Evolutionary conservation across 2,888 invertebrate species (phyloP).

Genomic region (Catocala sponsa): DNA sequence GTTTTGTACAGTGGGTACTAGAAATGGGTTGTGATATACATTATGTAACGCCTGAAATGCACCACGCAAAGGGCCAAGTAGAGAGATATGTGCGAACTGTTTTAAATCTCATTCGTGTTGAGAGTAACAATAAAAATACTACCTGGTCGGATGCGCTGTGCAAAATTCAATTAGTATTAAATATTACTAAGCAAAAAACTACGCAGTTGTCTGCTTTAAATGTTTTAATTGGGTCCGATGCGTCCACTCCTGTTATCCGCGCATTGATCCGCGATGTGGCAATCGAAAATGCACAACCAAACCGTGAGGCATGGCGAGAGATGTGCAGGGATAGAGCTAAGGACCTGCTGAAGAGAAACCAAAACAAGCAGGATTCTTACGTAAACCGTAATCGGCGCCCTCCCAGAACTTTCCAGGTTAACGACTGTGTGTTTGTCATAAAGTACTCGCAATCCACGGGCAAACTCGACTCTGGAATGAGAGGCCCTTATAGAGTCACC

Average conservation of each 20-base stretch:
- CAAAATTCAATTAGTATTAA: conserved; percentile 32
- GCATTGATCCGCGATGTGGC: conserved; percentile 33
- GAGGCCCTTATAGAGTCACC: conserved; percentile 32
- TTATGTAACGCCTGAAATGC: conserved; percentile 48
- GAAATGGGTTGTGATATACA: conserved; percentile 35
- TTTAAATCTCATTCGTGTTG: conserved; percentile 32
- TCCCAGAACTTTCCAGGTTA: neutral
- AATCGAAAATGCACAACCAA: conserved; percentile 5
- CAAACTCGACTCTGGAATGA: conserved; percentile 38
- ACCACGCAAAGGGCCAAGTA: conserved; percentile 34
- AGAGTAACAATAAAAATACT: conserved; percentile 1
- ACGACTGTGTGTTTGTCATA: conserved; percentile 35
- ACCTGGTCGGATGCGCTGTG: conserved; percentile 28
- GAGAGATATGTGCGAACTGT: conserved; percentile 32
- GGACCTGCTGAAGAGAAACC: conserved; percentile 4
- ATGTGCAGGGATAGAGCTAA: conserved; percentile 7
- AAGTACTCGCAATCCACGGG: conserved; percentile 35
- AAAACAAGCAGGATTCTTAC: conserved; percentile 9
- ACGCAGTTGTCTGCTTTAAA: conserved; percentile 33
- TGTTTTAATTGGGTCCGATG: conserved; percentile 34
- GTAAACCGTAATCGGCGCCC: neutral
- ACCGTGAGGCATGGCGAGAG: conserved; percentile 27
- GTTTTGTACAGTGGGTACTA: conserved; percentile 23
- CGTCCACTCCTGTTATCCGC: conserved; percentile 28
- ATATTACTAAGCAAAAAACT: conserved; percentile 36